Percentiles rank a stretch among this genome's conserved stretches.
Conservation (phyloP, 2,888 invertebrate genomes). For the Tryphoninae sp. region DNA sequence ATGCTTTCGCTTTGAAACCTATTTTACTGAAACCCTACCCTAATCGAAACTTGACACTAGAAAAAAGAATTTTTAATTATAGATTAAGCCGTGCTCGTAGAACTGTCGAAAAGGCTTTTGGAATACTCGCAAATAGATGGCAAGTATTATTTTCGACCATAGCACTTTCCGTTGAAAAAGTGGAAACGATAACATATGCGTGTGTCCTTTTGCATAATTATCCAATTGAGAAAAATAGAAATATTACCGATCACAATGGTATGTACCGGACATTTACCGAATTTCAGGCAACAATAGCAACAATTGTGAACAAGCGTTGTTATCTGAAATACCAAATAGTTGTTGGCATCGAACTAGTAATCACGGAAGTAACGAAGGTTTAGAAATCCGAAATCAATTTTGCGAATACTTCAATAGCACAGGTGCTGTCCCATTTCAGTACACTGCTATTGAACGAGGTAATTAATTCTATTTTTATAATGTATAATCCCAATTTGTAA, state of each 20-base stretch:
- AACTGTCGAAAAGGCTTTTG: conserved; percentile 34
- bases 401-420: conserved; percentile 24
- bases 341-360: conserved; percentile 16
- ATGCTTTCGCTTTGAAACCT: conserved; percentile 39
- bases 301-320: conserved; percentile 15
- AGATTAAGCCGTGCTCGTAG: conserved; percentile 52
- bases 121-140: conserved; percentile 35
- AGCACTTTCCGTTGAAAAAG: conserved; percentile 34
- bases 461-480: background rate
- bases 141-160: conserved; percentile 33
- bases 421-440: conserved; percentile 30
- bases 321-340: conserved; percentile 13
- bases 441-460: conserved; percentile 20
- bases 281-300: conserved; percentile 13
- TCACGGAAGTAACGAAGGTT: conserved; percentile 27
- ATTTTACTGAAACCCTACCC: conserved; percentile 60
- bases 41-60: conserved; percentile 37
- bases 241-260: conserved; percentile 24
- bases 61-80: conserved; percentile 57
- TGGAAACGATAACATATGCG: conserved; percentile 30
- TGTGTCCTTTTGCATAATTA: conserved; percentile 42
- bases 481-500: conserved; percentile 12
- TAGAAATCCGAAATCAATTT: conserved; percentile 32
- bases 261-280: conserved; percentile 33
- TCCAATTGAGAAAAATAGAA: conserved; percentile 9